These are phyloP conservation scores for Remorina albescens DNA, from an alignment of 2,797 vertebrate genomes.

Conservation along the genomic window DNA sequence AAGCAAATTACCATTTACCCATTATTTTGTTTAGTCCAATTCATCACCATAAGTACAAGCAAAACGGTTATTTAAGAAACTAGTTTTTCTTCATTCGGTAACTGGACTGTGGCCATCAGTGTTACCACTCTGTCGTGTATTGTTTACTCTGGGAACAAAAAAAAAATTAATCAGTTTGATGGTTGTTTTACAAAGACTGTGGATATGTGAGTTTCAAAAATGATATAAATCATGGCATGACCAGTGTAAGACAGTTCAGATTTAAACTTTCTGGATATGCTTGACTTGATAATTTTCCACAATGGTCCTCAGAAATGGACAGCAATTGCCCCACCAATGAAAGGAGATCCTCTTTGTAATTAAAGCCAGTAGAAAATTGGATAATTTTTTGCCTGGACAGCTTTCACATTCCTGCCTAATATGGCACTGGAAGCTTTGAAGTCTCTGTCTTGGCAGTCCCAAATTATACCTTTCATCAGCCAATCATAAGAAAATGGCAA, in stretches of 20 bases:
- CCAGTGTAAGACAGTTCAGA: conserved; percentile 54
- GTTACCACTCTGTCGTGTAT: conserved; percentile 36
- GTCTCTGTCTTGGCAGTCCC: conserved; percentile 76
- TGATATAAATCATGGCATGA: conserved; percentile 46
- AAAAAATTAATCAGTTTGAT: conserved; percentile 25
- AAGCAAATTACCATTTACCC: conserved; percentile 55
- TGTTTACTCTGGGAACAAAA: conserved; percentile 43
- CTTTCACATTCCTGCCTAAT: conserved; percentile 85
- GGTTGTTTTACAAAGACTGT: conserved; percentile 33
- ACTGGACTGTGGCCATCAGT: conserved; percentile 29
- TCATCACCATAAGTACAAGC: conserved; percentile 54
- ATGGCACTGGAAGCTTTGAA: conserved; percentile 79
- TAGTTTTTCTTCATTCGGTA: conserved; percentile 29
- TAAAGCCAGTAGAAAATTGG: conserved; percentile 85
- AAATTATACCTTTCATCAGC: conserved; percentile 86
- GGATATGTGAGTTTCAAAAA: conserved; percentile 57
- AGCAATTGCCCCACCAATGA: conserved; percentile 79
- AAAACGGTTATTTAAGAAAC: conserved; percentile 50
- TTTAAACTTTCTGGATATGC: conserved; percentile 72
- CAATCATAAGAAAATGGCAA: conserved; percentile 81
- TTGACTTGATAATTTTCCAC: conserved; percentile 80
- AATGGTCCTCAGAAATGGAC: conserved; percentile 76
- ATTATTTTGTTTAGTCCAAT: conserved; percentile 55
- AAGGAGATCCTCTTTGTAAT: conserved; percentile 84
- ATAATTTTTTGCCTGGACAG: conserved; percentile 84